phyloP scores from a whole-genome alignment of 2,797 vertebrate species.

The Petrocephalus schoutedeni region DNA sequence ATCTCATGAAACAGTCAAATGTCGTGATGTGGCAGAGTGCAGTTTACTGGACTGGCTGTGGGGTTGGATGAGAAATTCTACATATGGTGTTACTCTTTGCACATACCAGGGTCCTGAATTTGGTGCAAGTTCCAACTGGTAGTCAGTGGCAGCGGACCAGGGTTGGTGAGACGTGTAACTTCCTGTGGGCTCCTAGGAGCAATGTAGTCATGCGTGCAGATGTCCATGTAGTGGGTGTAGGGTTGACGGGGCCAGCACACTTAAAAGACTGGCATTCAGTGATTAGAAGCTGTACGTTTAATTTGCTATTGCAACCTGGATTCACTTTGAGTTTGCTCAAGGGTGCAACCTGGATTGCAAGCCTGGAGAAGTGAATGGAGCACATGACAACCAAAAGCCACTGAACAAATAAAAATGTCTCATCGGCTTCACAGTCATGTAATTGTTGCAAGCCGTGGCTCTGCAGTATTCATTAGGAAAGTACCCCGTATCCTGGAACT shows the following conservation, averaged over 20 bases:
- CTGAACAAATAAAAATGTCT: neutral
- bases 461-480: neutral
- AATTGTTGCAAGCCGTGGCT: neutral
- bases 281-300: neutral
- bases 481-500: neutral
- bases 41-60: neutral
- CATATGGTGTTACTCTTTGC: neutral
- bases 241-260: neutral
- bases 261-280: neutral
- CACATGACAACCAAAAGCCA: neutral
- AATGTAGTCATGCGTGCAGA: neutral
- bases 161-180: neutral
- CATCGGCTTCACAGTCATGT: neutral
- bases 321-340: neutral
- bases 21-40: neutral
- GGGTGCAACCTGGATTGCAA: neutral
- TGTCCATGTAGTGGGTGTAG: neutral
- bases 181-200: neutral
- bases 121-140: neutral
- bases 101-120: neutral
- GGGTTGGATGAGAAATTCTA: neutral
- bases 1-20: neutral
- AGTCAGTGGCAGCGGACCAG: neutral
- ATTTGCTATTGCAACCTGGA: neutral
- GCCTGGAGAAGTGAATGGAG: neutral